These are phyloP conservation scores for Agrotis exclamationis DNA, from an alignment of 2,888 invertebrate genomes.

Conservation along the genomic window DNA sequence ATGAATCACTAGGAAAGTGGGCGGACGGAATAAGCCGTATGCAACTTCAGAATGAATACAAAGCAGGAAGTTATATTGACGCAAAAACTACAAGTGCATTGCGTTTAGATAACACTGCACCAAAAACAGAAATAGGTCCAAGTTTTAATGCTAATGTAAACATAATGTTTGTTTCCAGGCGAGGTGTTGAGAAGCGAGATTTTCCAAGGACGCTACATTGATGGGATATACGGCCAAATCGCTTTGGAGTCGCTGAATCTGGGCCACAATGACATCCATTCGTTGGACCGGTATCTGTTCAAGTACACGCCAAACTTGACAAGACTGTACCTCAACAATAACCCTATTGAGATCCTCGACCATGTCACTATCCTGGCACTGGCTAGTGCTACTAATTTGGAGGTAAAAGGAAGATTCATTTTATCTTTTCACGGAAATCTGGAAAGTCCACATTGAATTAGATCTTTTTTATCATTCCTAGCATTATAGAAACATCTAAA, in stretches of 20 bases:
- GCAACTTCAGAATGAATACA: constrained; percentile 55
- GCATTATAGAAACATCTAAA: neutral
- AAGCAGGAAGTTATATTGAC: constrained; percentile 44
- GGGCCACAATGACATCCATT: constrained; percentile 92
- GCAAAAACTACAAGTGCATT: constrained; percentile 45
- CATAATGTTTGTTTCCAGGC: constrained; percentile 80
- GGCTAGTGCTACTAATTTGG: constrained; percentile 88
- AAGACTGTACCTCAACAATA: constrained; percentile 92
- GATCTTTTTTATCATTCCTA: neutral
- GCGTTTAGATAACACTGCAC: constrained; percentile 12
- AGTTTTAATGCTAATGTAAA: constrained; percentile 6
- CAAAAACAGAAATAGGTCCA: constrained; percentile 8
- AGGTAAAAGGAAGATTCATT: constrained; percentile 80
- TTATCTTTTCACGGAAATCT: neutral
- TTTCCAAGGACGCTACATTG: constrained; percentile 92
- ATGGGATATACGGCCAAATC: constrained; percentile 90
- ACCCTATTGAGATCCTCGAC: constrained; percentile 92
- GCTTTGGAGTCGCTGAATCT: constrained; percentile 92
- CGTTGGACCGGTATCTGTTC: constrained; percentile 92
- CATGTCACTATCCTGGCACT: constrained; percentile 91
- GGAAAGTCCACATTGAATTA: neutral
- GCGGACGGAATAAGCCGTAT: constrained; percentile 56
- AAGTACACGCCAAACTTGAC: constrained; percentile 92
- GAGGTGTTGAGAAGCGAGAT: constrained; percentile 92
- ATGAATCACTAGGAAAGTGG: constrained; percentile 60